Evolutionary conservation across 2,797 vertebrate species (phyloP).

Genomic region (Australoheros facetus): DNA sequence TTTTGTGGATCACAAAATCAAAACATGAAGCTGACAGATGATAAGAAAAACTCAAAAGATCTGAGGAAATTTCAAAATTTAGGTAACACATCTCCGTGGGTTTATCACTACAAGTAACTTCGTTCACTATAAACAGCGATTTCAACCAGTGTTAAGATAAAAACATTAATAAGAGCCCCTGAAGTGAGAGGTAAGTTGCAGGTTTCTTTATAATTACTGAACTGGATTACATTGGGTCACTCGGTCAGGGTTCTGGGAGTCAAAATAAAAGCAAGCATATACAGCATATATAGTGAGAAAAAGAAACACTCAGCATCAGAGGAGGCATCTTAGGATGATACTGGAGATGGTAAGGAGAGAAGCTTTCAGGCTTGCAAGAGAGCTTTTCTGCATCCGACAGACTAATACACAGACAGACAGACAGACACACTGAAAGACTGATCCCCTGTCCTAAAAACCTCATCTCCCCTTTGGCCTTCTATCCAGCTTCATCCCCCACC

Average conservation of each 20-base stretch:
- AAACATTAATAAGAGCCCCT: neutral
- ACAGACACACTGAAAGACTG: conserved; percentile 53
- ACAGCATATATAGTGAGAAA: neutral
- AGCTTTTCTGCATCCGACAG: conserved; percentile 55
- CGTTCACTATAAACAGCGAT: neutral
- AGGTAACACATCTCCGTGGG: neutral
- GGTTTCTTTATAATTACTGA: neutral
- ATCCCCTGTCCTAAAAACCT: conserved; percentile 67
- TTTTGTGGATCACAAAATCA: neutral
- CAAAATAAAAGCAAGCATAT: neutral
- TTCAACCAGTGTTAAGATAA: too few relatives aligned
- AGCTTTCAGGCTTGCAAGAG: conserved; percentile 57
- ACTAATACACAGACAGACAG: conserved; percentile 29
- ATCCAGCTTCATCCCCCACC: conserved; percentile 34
- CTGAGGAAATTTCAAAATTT: neutral
- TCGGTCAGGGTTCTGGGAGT: neutral
- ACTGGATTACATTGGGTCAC: neutral
- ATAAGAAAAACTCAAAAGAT: neutral
- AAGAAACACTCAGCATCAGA: conserved; percentile 30
- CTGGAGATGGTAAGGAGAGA: conserved; percentile 42
- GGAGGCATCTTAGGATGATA: conserved; percentile 32
- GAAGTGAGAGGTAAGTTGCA: neutral
- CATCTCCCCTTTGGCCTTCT: conserved; percentile 64
- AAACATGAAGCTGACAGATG: conserved; percentile 16
- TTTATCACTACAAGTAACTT: neutral